These are phyloP conservation scores for Whitmania pigra DNA, from an alignment of 1,140 invertebrate genomes.

Conservation along the genomic window DNA sequence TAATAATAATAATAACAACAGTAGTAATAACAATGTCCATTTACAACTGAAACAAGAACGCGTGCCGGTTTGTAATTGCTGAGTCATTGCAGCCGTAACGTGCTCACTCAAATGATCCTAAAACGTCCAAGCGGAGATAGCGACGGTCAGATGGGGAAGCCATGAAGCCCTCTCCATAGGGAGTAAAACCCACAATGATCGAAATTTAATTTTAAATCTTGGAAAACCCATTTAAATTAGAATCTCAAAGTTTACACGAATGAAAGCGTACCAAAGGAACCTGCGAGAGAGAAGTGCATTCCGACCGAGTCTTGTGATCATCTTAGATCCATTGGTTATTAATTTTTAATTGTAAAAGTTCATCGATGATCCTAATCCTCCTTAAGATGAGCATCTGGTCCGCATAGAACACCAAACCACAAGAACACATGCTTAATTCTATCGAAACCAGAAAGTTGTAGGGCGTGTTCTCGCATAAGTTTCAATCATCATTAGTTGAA, in stretches of 20 bases:
- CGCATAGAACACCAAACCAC: neutral
- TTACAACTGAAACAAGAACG: too few species aligned
- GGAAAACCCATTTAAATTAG: neutral
- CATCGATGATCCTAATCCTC: neutral
- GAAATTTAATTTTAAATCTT: neutral
- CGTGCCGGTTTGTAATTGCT: too few species aligned
- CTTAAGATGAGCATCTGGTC: neutral
- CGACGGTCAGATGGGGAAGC: neutral
- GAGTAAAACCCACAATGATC: neutral
- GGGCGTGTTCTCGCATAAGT: neutral
- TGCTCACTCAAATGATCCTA: neutral
- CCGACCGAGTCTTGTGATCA: neutral
- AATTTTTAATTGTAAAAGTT: neutral
- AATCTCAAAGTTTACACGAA: neutral
- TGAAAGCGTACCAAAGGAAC: neutral
- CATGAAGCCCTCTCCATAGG: neutral
- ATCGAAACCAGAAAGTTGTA: neutral
- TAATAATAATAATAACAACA: neutral
- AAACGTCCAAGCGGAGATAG: neutral
- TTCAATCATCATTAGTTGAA: neutral
- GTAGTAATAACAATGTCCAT: too few species aligned
- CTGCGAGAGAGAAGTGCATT: neutral
- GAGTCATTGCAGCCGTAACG: too few species aligned
- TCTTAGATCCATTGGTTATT: neutral
- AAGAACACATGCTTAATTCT: neutral